Evolutionary conservation across 1,140 invertebrate genomes (phyloP).

Genomic region (Nixonia krombeini): DNA sequence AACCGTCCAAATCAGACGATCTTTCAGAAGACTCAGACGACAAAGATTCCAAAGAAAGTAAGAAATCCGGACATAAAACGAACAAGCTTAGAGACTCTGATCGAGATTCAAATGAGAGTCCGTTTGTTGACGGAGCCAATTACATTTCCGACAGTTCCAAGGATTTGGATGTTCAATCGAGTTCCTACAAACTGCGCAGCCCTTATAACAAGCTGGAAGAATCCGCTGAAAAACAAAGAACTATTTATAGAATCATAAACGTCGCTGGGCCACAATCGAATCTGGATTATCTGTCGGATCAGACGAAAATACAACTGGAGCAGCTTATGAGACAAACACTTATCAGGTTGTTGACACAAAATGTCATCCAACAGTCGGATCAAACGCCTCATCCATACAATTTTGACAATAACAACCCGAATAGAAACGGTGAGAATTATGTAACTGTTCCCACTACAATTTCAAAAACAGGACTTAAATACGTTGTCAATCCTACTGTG

Average conservation of each 20-base stretch:
- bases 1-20: constrained; percentile 32
- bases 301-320: constrained; percentile 56
- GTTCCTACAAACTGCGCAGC: constrained; percentile 49
- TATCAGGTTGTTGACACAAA: constrained; percentile 54
- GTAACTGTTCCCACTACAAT: constrained; percentile 27
- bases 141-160: constrained; percentile 55
- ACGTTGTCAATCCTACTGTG: constrained; percentile 52
- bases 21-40: constrained; percentile 38
- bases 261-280: constrained; percentile 49
- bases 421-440: constrained; percentile 31
- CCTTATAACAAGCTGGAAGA: constrained; percentile 52
- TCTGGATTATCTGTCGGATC: constrained; percentile 48
- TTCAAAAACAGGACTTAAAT: constrained; percentile 56
- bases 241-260: constrained; percentile 57
- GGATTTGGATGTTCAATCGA: constrained; percentile 59
- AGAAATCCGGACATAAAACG: constrained; percentile 35
- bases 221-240: constrained; percentile 45
- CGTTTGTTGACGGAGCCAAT: constrained; percentile 60
- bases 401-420: too few relatives aligned
- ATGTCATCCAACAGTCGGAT: constrained; percentile 38
- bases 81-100: constrained; percentile 39
- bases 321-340: constrained; percentile 58
- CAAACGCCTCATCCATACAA: too few relatives aligned
- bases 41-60: constrained; percentile 18
- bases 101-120: constrained; percentile 24